Evolutionary conservation across 2,113 vertebrate genomes (phyloP).

Genomic region (Ploceus nigricollis): DNA sequence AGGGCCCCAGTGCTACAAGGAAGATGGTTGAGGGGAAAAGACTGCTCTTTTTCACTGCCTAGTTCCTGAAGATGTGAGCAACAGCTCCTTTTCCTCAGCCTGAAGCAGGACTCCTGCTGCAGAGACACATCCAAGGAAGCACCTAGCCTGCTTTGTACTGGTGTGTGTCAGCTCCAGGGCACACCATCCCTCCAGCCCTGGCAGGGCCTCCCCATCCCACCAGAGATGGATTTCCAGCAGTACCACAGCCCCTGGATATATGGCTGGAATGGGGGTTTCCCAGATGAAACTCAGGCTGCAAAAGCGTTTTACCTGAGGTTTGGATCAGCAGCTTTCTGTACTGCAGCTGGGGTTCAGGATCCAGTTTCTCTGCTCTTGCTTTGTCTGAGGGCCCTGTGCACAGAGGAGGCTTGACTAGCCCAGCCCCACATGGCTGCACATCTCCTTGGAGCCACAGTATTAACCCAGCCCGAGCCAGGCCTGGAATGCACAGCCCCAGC

Average conservation of each 20-base stretch:
- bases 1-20: not conserved
- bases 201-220: not conserved
- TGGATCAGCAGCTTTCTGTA: not conserved
- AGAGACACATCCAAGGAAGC: not conserved
- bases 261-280: not conserved
- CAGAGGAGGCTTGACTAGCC: rapidly evolving
- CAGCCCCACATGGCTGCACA: not conserved
- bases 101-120: not conserved
- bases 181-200: not conserved
- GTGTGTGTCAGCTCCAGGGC: not conserved
- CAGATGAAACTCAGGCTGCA: not conserved
- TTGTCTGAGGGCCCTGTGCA: not conserved
- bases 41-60: not conserved
- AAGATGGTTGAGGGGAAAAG: not conserved
- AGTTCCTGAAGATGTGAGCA: not conserved
- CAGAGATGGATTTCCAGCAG: not conserved
- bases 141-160: not conserved
- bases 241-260: rapidly evolving
- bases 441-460: rapidly evolving
- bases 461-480: not conserved
- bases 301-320: not conserved
- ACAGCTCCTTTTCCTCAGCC: not conserved
- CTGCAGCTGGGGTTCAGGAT: not conserved
- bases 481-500: not conserved
- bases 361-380: not conserved